Base-by-base conservation (phyloP, 2,888 invertebrate species). In the Alviniconcha strummeri region DNA sequence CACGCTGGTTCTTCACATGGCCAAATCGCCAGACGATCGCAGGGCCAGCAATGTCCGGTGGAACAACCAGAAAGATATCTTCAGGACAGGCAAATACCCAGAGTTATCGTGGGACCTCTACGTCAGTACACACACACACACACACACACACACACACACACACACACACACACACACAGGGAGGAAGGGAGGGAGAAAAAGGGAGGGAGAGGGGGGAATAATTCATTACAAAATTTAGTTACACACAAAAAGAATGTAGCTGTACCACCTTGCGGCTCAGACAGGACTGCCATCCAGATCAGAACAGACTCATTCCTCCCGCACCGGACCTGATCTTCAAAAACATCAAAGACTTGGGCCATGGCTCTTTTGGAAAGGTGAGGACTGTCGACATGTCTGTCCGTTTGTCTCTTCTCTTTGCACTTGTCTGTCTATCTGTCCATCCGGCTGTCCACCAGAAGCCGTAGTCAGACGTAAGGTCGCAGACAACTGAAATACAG, bases 301-400 rank as follows among this genome's bases (percentile, higher is more conserved):
- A 69, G 19, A 36, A 80, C 36, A 69, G 55, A 55, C 11, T 7
- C 11, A n/a, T 56, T 11, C 57, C 74, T 5, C 81, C 81, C 13
- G 57, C 72, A 55, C 72, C 74, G 6, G 81, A 81, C 0, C 57
- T 69, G 36, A 69, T 81, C 60, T 81, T 81, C 81, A 56, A 9
- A 55, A 74, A 55, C 17, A 17, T 74, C 81, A 72, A 81, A 57
- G 69, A 72, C 4, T 60, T 81, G 19, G 81, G 81, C 13, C 57
- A 74, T 52, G 81, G 81, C n/a, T 72, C 81, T 5, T 81, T 81
- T 60, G 81, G 81, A 57, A 57, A 8, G 36, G 81, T 81, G 78
- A 78, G 78, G 17, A 13, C 11, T 36, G 52, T 60, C 13, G 36
- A 36, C 36, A 36, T 36, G 36, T 36, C 36, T 36, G 36, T 36